Conservation (phyloP, 2,888 invertebrate genomes). For the Elmis aenea region DNA sequence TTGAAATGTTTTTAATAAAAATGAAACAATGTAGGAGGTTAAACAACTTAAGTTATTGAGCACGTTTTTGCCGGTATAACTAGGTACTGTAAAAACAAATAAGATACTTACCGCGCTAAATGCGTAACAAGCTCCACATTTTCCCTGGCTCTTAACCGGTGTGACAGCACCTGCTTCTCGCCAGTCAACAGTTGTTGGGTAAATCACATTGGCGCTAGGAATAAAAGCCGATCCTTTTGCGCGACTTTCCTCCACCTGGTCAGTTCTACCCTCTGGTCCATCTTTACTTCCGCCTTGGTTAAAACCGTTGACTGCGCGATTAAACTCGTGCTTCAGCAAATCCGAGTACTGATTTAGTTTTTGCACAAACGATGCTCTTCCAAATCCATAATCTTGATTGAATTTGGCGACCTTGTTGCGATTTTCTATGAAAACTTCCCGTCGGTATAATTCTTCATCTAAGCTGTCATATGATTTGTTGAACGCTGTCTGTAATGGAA, state of each 20-base stretch:
- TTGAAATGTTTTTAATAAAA: too few relatives aligned
- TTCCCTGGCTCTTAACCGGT: conserved; percentile 38
- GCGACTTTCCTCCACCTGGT: conserved; percentile 1
- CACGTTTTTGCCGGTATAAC: too few relatives aligned
- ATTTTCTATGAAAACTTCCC: conserved; percentile 43
- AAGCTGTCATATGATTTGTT: conserved; percentile 37
- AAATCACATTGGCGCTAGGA: conserved; percentile 38
- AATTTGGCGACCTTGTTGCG: conserved; percentile 37
- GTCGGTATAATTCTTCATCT: conserved; percentile 36
- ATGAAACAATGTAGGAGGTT: too few relatives aligned
- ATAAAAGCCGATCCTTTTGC: conserved; percentile 34
- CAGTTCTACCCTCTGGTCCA: conserved; percentile 29
- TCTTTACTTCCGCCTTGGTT: conserved; percentile 50
- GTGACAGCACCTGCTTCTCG: conserved; percentile 41
- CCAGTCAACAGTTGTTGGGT: conserved; percentile 42
- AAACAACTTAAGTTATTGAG: too few relatives aligned
- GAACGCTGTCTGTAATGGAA: conserved; percentile 30
- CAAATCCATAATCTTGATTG: conserved; percentile 39
- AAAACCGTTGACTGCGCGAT: conserved; percentile 39
- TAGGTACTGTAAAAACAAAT: too few relatives aligned
- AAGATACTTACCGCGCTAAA: conserved; percentile 45
- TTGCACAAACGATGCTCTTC: conserved; percentile 35
- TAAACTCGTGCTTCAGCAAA: conserved; percentile 41
- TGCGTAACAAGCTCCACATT: conserved; percentile 43
- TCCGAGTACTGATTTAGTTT: conserved; percentile 41